Evolutionary conservation across 2,888 invertebrate genomes (phyloP), one percentile per base, ranked within the genome.

Genomic region (Poecilobothrus nobilitatus): DNA sequence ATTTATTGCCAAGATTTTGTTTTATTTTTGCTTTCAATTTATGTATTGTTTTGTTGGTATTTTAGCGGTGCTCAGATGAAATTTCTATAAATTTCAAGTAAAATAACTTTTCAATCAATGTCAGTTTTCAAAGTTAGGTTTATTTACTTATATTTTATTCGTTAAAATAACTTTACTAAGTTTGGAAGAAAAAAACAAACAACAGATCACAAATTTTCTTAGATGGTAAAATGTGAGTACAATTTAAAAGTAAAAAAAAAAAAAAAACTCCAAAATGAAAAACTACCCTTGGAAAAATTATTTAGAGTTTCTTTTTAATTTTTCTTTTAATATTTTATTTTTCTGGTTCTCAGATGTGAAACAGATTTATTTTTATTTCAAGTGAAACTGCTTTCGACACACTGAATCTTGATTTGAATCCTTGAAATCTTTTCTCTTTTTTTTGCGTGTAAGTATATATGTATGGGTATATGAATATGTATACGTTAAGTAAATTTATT

Each of bases 71-170:
- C 27, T 27, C 27, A 27, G 27, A 27, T 15, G 18, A 4, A 53
- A 53, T 53, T 27, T 53, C 18, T 53, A 53, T 53, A 53, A 53
- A 15, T 18, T 53, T 15, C 15, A 18, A 53, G n/a, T 53, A 18
- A 53, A 53, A 15, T 53, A 53, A 53, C 53, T 53, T 53, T 53
- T 53, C 53, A 53, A 53, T 53, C 53, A 53, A 53, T 53, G 53
- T 53, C 53, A 53, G 6, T 10, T 5, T 15, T 6, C 2, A 15
- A 53, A 6, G n/a, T n/a, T n/a, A n/a, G n/a, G n/a, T n/a, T n/a
- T n/a, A n/a, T n/a, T 53, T 53, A 53, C 53, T 53, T 53, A 53
- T 53, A 53, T 53, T 53, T 53, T 27, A 5, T 5, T 27, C 53
- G 15, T 53, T 53, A 15, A 53, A 53, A 53, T 53, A 53, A 53